phyloP scores from a whole-genome alignment of 2,888 invertebrate species.

The Orthosia gracilis region DNA sequence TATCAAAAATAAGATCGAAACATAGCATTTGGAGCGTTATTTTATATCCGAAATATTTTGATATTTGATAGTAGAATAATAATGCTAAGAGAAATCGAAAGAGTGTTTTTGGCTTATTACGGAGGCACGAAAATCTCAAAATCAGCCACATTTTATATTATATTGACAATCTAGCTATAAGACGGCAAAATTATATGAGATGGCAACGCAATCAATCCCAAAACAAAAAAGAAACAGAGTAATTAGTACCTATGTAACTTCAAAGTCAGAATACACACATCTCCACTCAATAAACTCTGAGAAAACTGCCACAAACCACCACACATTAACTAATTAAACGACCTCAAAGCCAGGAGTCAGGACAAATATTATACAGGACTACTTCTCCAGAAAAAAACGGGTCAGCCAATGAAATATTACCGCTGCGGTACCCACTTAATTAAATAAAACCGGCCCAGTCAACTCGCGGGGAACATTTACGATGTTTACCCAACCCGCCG shows the following conservation, averaged over 20 bases:
- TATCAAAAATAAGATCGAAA: too few species aligned
- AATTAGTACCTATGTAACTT: constrained; percentile 2
- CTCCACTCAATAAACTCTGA: not conserved
- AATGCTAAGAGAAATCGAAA: too few species aligned
- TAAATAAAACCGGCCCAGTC: constrained; percentile 70
- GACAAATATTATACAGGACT: constrained; percentile 45
- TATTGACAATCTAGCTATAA: too few species aligned
- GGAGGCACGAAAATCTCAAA: too few species aligned
- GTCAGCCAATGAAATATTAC: constrained; percentile 58
- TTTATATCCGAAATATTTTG: too few species aligned
- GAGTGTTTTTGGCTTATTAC: too few species aligned
- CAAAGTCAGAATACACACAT: not conserved
- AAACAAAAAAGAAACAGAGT: too few species aligned
- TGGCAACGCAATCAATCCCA: too few species aligned
- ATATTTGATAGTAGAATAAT: too few species aligned
- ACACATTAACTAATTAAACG: constrained; percentile 46
- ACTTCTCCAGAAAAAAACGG: constrained; percentile 33
- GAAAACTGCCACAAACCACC: constrained; percentile 6
- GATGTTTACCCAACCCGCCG: constrained; percentile 68
- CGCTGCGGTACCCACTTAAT: constrained; percentile 67
- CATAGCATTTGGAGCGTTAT: too few species aligned
- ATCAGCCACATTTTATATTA: too few species aligned
- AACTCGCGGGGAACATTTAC: constrained; percentile 70
- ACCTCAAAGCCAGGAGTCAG: constrained; percentile 4
- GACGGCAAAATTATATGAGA: too few species aligned